Conservation (phyloP, 37 sponge, comb jelly and placozoan genomes). For the Chondrosia reniformis region DNA sequence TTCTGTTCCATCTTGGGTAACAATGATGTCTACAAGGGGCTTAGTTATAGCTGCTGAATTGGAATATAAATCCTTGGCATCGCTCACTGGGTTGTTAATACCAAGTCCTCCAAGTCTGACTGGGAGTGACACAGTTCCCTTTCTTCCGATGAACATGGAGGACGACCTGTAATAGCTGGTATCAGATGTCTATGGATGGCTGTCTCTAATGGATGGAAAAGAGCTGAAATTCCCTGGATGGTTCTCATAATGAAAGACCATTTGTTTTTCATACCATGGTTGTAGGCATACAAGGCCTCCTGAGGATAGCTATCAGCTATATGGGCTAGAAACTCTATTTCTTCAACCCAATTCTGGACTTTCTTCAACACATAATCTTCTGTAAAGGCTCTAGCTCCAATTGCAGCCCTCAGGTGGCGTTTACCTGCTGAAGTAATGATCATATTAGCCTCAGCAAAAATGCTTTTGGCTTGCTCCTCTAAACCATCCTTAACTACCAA, state of each 20-base stretch:
- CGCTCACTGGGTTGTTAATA: background rate
- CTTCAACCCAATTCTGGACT: background rate
- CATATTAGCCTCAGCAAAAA: background rate
- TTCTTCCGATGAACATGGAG: background rate
- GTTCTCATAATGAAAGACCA: background rate
- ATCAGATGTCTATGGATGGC: background rate
- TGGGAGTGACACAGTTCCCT: background rate
- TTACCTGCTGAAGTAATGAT: background rate
- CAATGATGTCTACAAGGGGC: no score
- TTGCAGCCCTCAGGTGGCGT: background rate
- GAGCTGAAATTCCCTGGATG: background rate
- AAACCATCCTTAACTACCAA: background rate
- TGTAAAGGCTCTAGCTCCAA: background rate
- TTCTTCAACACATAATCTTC: background rate
- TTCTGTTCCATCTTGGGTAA: no score
- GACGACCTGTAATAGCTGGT: background rate
- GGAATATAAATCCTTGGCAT: no score
- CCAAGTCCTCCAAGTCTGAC: background rate
- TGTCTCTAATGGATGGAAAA: background rate
- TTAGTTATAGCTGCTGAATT: no score
- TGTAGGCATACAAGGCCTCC: background rate
- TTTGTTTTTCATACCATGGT: background rate
- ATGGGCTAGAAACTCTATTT: background rate
- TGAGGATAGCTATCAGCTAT: background rate
- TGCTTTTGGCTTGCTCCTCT: background rate